Percentiles rank a stretch among this genome's conserved stretches.
These are phyloP conservation scores for Hoplias malabaricus DNA, from an alignment of 2,113 vertebrate species.

Conservation along the genomic window DNA sequence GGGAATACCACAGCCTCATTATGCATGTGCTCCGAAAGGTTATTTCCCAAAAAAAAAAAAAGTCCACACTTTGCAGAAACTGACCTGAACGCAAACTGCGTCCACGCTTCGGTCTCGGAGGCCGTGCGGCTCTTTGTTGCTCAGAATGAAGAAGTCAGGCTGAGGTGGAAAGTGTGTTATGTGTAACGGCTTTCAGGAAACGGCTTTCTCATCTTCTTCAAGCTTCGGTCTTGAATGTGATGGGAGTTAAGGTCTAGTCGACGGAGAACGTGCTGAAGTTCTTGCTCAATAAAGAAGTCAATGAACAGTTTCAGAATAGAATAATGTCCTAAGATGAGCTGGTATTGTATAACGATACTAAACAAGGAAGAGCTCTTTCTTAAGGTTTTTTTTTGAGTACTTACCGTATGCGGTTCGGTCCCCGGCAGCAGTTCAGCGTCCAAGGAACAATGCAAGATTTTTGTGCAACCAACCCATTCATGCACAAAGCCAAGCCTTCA, in stretches of 20 bases:
- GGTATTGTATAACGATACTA: neutral
- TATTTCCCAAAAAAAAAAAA: constrained; percentile 53
- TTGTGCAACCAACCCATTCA: neutral
- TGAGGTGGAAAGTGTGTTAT: neutral
- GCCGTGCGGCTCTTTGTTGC: neutral
- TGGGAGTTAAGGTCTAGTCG: no score
- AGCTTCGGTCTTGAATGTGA: no score
- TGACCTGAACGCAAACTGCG: constrained; percentile 1
- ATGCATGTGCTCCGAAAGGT: constrained; percentile 32
- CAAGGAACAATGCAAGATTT: neutral
- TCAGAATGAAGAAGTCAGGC: neutral
- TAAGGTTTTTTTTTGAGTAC: constrained; percentile 3
- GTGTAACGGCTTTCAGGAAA: neutral
- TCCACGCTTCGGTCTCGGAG: neutral
- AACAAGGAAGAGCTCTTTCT: neutral
- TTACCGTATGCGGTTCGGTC: neutral
- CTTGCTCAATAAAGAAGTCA: no score
- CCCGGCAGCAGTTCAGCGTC: neutral
- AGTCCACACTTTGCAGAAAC: constrained; percentile 30
- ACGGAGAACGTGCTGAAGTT: no score
- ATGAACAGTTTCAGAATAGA: no score
- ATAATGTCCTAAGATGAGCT: no score
- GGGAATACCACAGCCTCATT: constrained; percentile 50
- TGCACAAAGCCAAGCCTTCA: constrained; percentile 27
- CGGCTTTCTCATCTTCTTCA: neutral